A percentile compares a stretch with the other conserved stretches of the same genome.
These are phyloP conservation scores for Caradrina clavipalpis DNA, from an alignment of 2,888 invertebrate species.

Conservation along the genomic window DNA sequence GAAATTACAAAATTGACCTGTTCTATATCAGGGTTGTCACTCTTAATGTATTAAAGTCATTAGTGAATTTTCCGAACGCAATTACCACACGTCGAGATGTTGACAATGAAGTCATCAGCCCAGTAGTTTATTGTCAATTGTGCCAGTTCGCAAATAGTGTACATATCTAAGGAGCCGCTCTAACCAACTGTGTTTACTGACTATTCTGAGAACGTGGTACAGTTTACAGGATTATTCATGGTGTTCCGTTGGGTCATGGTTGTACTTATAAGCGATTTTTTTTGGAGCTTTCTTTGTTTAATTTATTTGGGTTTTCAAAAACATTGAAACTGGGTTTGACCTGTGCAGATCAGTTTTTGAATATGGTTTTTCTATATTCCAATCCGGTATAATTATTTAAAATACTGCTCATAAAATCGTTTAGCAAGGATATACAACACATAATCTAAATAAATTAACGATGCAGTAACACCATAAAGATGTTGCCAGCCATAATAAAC, in stretches of 20 bases:
- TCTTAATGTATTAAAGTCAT: slow-evolving; percentile 42
- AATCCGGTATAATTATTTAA: not conserved
- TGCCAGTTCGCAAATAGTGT: slow-evolving; percentile 73
- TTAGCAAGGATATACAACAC: not conserved
- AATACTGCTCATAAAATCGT: not conserved
- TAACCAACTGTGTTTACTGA: slow-evolving; percentile 13
- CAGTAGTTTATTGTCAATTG: slow-evolving; percentile 78
- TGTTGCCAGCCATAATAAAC: not conserved
- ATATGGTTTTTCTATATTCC: not conserved
- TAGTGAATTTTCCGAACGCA: slow-evolving; percentile 38
- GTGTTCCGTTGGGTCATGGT: slow-evolving; percentile 14
- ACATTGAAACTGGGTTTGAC: not conserved
- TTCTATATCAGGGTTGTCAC: slow-evolving; percentile 27
- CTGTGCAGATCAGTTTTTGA: not conserved
- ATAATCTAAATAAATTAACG: not conserved
- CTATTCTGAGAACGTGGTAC: slow-evolving; percentile 37
- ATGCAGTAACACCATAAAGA: slow-evolving; percentile 7
- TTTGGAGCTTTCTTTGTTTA: not conserved
- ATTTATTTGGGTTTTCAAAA: not conserved
- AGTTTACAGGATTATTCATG: slow-evolving; percentile 29
- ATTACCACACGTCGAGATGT: slow-evolving; percentile 36
- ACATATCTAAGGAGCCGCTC: slow-evolving; percentile 66
- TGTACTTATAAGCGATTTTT: not conserved
- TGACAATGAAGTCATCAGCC: slow-evolving; percentile 73
- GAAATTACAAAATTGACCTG: slow-evolving; percentile 15